A percentile compares a stretch with the other conserved stretches of the same genome.
These are phyloP conservation scores for Muntiacus muntjak DNA, from an alignment of 2,113 vertebrate species.

Conservation along the genomic window DNA sequence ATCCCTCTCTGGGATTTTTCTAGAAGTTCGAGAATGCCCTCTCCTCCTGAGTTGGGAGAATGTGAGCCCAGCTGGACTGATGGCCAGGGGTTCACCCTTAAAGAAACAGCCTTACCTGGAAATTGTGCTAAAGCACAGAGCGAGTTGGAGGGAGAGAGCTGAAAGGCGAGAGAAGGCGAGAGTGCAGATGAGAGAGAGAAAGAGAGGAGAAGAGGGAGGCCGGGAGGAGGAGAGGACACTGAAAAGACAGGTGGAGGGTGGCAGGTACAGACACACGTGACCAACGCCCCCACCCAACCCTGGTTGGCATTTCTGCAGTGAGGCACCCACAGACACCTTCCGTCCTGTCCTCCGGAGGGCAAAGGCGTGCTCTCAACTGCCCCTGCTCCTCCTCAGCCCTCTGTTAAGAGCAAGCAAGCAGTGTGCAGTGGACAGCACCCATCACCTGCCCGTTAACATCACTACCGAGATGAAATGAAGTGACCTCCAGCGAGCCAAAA, in stretches of 20 bases:
- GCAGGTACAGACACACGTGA: not conserved
- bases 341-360: not conserved
- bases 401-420: not conserved
- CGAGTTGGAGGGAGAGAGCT: rapidly evolving
- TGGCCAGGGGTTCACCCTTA: not conserved
- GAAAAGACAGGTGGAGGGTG: not conserved
- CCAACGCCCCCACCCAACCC: rapidly evolving
- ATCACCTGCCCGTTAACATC: not conserved
- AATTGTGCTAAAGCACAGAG: not conserved
- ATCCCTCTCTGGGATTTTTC: not conserved
- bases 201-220: not conserved
- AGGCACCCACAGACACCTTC: not conserved
- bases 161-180: not conserved
- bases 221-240: not conserved
- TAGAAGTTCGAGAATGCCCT: not conserved
- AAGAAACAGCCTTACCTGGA: not conserved
- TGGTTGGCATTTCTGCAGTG: not conserved
- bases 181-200: not conserved
- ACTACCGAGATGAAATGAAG: not conserved
- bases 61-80: not conserved
- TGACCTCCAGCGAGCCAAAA: not conserved
- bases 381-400: not conserved
- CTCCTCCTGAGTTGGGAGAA: not conserved
- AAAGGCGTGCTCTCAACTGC: not conserved
- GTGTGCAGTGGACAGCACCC: not conserved